Percentiles rank a stretch among this genome's conserved stretches.
Evolutionary conservation across 2,113 vertebrate genomes (phyloP).

Genomic region (Symphodus melops): DNA sequence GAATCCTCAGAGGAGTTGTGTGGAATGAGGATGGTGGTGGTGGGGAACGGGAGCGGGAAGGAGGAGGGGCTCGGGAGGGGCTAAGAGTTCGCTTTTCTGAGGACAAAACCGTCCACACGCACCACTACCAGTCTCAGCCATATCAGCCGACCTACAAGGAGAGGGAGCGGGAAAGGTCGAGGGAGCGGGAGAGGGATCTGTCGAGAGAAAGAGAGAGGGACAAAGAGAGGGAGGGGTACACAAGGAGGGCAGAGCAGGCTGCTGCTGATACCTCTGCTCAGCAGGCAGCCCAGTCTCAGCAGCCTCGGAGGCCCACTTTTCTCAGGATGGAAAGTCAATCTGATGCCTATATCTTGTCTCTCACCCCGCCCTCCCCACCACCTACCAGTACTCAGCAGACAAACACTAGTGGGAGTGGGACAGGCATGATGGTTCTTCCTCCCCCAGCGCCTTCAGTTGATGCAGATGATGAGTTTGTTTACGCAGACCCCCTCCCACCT

Average conservation of each 20-base stretch:
- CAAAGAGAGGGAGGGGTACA: conserved; percentile 75
- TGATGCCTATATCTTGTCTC: conserved; percentile 80
- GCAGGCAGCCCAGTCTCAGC: conserved; percentile 71
- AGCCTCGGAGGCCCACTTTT: conserved; percentile 76
- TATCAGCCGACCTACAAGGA: conserved; percentile 76
- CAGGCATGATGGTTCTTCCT: conserved; percentile 88
- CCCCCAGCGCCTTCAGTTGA: conserved; percentile 92
- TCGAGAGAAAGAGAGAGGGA: conserved; percentile 75
- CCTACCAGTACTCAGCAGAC: conserved; percentile 56
- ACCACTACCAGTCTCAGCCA: conserved; percentile 82
- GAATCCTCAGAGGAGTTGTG: conserved; percentile 74
- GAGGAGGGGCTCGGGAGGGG: conserved; percentile 80
- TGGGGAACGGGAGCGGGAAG: conserved; percentile 80
- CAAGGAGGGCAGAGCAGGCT: conserved; percentile 76
- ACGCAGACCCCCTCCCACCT: conserved; percentile 90
- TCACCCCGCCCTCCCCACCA: conserved; percentile 82
- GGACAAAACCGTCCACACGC: conserved; percentile 83
- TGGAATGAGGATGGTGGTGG: conserved; percentile 75
- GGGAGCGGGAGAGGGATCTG: conserved; percentile 71
- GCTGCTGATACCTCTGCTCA: conserved; percentile 55
- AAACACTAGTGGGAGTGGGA: conserved; percentile 69
- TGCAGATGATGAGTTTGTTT: conserved; percentile 91
- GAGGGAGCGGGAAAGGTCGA: conserved; percentile 71
- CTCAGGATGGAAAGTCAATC: conserved; percentile 84
- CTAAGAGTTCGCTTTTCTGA: conserved; percentile 87